Conservation (phyloP, 2,797 vertebrate genomes). For the Ammospiza maritima region DNA sequence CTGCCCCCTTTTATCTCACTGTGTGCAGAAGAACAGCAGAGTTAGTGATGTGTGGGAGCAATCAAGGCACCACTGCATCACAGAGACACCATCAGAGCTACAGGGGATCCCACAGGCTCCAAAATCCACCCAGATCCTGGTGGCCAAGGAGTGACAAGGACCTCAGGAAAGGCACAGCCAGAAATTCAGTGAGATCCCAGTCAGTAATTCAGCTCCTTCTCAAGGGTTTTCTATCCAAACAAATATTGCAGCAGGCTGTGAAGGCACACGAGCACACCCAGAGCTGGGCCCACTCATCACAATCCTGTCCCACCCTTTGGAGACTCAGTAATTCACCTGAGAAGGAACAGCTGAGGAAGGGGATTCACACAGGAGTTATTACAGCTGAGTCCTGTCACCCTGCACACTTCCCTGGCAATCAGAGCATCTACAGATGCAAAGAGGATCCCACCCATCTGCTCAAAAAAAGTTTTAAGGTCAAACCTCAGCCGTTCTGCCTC, state of each 20-base stretch:
- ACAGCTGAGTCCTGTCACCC: background rate
- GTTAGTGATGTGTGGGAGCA: background rate
- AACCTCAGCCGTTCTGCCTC: background rate
- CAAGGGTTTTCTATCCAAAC: background rate
- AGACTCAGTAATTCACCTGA: background rate
- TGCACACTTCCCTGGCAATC: background rate
- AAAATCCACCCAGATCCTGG: background rate
- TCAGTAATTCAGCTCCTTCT: background rate
- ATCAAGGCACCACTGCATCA: background rate
- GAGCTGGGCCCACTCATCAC: background rate
- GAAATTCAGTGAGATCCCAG: background rate
- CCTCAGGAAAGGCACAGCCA: background rate
- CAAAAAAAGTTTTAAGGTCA: background rate
- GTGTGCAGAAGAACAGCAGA: background rate
- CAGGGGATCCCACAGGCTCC: background rate
- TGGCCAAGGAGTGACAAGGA: background rate
- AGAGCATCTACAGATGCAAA: background rate
- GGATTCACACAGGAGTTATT: background rate
- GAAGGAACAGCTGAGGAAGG: background rate
- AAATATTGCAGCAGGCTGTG: background rate
- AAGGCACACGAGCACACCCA: background rate
- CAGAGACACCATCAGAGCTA: background rate
- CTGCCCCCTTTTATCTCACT: background rate
- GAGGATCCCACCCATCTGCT: background rate
- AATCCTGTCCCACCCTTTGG: background rate